Conservation (phyloP, 2,888 invertebrate genomes). For the Pandemis corylana region DNA sequence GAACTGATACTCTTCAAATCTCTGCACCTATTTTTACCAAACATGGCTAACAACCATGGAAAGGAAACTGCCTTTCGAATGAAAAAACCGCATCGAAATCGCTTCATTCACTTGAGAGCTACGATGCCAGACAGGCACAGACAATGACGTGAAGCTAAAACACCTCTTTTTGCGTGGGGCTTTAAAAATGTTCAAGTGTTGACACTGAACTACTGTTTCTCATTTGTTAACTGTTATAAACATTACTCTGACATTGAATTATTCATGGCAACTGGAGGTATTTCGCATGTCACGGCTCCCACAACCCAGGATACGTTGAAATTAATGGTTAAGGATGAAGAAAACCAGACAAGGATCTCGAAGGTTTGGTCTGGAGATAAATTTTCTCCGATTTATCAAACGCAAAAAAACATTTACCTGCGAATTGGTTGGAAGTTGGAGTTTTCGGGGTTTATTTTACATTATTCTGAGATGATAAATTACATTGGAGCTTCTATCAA, state of each 20-base stretch:
- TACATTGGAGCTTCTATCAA: too few species aligned
- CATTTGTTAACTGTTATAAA: conserved; percentile 3
- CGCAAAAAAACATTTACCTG: background rate
- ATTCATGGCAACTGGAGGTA: conserved; percentile 25
- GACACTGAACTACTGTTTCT: conserved; percentile 17
- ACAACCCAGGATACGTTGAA: conserved; percentile 13
- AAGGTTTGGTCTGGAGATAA: conserved; percentile 4
- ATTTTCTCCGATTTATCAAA: background rate
- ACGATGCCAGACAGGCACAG: too few species aligned
- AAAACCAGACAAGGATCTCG: conserved; percentile 1
- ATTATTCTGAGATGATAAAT: background rate
- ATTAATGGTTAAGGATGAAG: conserved; percentile 22
- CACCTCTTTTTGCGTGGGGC: too few species aligned
- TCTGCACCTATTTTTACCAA: too few species aligned
- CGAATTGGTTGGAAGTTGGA: background rate
- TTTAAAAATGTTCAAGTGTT: too few species aligned
- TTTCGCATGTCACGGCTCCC: conserved; percentile 20
- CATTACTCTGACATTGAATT: conserved; percentile 30
- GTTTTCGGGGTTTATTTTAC: background rate
- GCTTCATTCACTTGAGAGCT: too few species aligned
- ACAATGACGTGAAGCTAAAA: too few species aligned
- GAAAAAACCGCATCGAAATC: too few species aligned
- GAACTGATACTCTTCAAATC: too few species aligned
- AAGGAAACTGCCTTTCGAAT: too few species aligned
- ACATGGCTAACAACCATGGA: too few species aligned